Percentiles rank a stretch among this genome's conserved stretches.
These are phyloP conservation scores for Mesoligia furuncula DNA, from an alignment of 2,888 invertebrate genomes.

Conservation along the genomic window DNA sequence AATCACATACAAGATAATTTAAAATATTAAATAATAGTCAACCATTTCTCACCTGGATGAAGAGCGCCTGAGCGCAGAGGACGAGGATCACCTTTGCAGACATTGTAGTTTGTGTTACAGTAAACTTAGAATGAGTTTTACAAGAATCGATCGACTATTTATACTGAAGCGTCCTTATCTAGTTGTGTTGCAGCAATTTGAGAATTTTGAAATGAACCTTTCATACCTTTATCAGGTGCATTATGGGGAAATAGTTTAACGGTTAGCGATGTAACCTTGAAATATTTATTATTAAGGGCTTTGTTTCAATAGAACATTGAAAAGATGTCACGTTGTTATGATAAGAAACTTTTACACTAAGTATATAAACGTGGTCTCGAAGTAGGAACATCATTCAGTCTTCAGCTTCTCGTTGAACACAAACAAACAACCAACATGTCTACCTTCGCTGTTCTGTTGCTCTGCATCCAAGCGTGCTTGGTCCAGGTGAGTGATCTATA, in stretches of 20 bases:
- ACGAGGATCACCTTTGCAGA: conserved; percentile 30
- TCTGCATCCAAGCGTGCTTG: conserved; percentile 13
- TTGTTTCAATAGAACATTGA: not conserved
- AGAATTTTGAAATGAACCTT: not conserved
- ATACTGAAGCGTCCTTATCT: conserved; percentile 1
- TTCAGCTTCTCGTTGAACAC: not conserved
- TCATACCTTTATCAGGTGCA: conserved; percentile 10
- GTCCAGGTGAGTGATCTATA: conserved; percentile 7
- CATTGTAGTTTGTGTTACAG: not conserved
- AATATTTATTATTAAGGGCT: not conserved
- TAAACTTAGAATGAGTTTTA: not conserved
- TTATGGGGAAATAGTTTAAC: conserved; percentile 1
- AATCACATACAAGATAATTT: too few relatives aligned
- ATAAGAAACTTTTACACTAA: not conserved
- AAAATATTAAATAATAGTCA: not conserved
- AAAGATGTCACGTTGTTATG: not conserved
- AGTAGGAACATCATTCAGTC: not conserved
- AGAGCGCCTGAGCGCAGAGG: conserved; percentile 36
- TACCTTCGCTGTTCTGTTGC: conserved; percentile 9
- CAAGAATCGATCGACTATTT: not conserved
- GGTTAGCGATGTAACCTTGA: not conserved
- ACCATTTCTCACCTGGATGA: conserved; percentile 31
- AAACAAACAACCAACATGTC: conserved; percentile 4
- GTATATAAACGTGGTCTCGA: not conserved
- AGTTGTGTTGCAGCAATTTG: conserved; percentile 11